Evolutionary conservation across 2,888 invertebrate genomes (phyloP), one percentile per base, ranked within the genome.

Genomic region (Kryphioiulus occultus): DNA sequence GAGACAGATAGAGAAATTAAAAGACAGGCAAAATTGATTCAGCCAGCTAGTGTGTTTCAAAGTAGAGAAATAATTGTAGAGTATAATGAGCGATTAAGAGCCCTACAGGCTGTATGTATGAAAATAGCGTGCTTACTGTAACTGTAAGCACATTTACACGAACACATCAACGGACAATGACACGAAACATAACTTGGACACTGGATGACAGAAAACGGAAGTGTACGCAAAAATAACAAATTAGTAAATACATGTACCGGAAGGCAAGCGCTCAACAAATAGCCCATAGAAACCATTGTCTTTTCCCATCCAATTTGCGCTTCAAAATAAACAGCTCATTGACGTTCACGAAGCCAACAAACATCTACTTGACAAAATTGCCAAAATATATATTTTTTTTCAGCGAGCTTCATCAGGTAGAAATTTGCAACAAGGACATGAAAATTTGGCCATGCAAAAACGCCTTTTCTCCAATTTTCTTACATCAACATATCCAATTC

Each of bases 101-200:
- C 78, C 17, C 78, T 78, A 78, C 78, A 78, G 78, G 78, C 78
- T 78, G 78, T 78, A 32, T 78, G 30, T 78, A 68, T 68, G 68
- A 32, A 78, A 78, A 78, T 78, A 78, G 78, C 78, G 78, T 78
- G 78, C 78, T 78, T 30, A 78, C 30, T 30, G n/a, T n/a, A n/a
- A 17, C 78, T 78, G 78, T 78, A 78, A 78, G 78, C 78, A 78
- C 78, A 78, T 26, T 30, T 78, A 78, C 2, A 78, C 30, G 30
- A 30, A 26, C 78, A 78, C 78, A 78, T 78, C 26, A 78, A 78
- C 78, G 78, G 78, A 78, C 78, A 78, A 17, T 78, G 78, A 78
- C 78, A 78, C 78, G 78, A 78, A 26, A 78, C 78, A 68, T 19
- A 78, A 30, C 26, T 78, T 26, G 78, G 78, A 78, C 78, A 78